These are phyloP conservation scores for Stenichneumon culpator DNA, from an alignment of 2,888 invertebrate genomes.

Conservation along the genomic window DNA sequence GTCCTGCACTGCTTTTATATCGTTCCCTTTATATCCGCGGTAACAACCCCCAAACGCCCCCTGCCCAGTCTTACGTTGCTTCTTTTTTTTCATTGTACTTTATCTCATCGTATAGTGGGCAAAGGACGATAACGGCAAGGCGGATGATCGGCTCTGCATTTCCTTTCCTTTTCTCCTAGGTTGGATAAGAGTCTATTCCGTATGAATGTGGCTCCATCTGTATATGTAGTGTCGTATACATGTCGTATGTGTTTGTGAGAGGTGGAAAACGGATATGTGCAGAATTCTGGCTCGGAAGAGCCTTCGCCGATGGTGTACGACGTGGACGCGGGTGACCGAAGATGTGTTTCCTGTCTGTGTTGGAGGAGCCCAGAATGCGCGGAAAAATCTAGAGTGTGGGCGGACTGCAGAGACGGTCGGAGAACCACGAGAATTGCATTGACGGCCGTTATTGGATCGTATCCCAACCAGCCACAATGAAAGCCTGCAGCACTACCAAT, in stretches of 20 bases:
- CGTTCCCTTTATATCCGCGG: background rate
- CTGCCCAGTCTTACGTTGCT: background rate
- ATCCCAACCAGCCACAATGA: slow-evolving; percentile 47
- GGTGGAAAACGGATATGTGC: slow-evolving; percentile 21
- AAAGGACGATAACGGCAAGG: slow-evolving; percentile 4
- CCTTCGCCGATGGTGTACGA: slow-evolving; percentile 22
- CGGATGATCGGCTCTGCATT: slow-evolving; percentile 5
- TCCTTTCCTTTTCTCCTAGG: slow-evolving; percentile 26
- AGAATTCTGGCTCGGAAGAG: slow-evolving; percentile 46
- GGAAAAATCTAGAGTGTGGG: slow-evolving; percentile 38
- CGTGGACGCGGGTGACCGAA: slow-evolving; percentile 18
- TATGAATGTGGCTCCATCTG: background rate
- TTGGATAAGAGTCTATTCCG: slow-evolving; percentile 33
- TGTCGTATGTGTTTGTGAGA: slow-evolving; percentile 10
- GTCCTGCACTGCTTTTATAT: background rate
- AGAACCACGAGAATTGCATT: slow-evolving; percentile 55
- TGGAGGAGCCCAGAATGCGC: slow-evolving; percentile 44
- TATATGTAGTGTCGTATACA: background rate
- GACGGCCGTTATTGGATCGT: slow-evolving; percentile 65
- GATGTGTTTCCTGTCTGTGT: slow-evolving; percentile 56
- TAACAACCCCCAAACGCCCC: background rate
- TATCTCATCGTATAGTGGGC: background rate
- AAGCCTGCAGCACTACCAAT: slow-evolving; percentile 41
- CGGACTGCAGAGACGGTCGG: slow-evolving; percentile 38
- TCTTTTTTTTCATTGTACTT: background rate